These are phyloP conservation scores for Labeo rohita DNA, from an alignment of 2,113 vertebrate species.

Conservation along the genomic window DNA sequence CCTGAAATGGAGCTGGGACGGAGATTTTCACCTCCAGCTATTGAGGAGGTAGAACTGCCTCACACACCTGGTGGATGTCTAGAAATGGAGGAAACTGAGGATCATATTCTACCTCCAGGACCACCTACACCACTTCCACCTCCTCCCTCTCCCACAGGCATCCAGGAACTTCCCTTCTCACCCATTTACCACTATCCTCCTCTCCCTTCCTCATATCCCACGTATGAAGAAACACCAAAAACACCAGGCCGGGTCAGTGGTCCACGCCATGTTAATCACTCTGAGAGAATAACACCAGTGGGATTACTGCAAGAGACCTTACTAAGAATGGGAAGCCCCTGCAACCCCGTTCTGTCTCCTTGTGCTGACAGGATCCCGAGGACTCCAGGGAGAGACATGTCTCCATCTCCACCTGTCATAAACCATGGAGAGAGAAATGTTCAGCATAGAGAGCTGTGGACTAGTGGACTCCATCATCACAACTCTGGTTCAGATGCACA, in stretches of 20 bases:
- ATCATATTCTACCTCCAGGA: constrained; percentile 58
- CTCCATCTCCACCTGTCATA: constrained; percentile 65
- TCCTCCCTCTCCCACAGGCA: constrained; percentile 49
- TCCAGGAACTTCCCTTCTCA: constrained; percentile 38
- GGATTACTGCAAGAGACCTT: neutral
- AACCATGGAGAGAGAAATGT: constrained; percentile 70
- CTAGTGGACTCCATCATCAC: constrained; percentile 66
- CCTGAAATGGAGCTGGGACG: constrained; percentile 71
- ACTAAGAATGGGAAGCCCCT: constrained; percentile 58
- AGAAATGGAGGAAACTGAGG: constrained; percentile 69
- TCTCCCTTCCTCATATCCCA: constrained; percentile 63
- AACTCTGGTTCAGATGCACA: constrained; percentile 61
- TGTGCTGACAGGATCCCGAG: constrained; percentile 84
- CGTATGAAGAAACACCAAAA: constrained; percentile 83
- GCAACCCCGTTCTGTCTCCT: constrained; percentile 78
- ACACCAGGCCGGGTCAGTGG: constrained; percentile 77
- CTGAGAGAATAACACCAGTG: neutral
- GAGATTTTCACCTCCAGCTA: constrained; percentile 68
- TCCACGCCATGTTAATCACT: constrained; percentile 7
- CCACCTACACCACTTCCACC: constrained; percentile 63
- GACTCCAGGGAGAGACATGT: constrained; percentile 92
- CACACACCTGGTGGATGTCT: constrained; percentile 81
- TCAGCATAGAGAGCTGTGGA: constrained; percentile 61
- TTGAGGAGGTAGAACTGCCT: constrained; percentile 79
- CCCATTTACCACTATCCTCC: constrained; percentile 54